A percentile compares a stretch with the other conserved stretches of the same genome.
These are phyloP conservation scores for Crotalus tigris DNA, from an alignment of 2,113 vertebrate species.

Conservation along the genomic window DNA sequence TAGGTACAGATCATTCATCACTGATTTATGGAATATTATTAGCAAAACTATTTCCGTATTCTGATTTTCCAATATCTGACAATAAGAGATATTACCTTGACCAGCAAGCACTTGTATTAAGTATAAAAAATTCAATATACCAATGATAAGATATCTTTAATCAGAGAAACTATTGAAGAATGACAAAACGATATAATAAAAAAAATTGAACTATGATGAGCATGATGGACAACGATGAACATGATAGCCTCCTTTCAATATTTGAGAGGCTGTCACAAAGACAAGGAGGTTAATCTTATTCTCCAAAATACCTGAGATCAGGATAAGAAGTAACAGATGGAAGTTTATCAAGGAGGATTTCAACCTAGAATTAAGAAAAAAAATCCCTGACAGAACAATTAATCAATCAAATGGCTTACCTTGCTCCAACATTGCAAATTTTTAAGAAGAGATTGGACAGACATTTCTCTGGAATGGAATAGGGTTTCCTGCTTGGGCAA, in stretches of 20 bases:
- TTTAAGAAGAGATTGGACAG: background rate
- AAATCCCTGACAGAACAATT: background rate
- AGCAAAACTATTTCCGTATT: background rate
- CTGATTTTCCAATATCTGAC: background rate
- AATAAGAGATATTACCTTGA: background rate
- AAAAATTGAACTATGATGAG: background rate
- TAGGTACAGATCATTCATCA: background rate
- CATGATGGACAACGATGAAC: background rate
- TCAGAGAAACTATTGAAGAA: background rate
- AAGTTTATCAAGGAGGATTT: background rate
- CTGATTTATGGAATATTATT: background rate
- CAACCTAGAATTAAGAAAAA: background rate
- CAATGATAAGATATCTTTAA: background rate
- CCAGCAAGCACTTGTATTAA: background rate
- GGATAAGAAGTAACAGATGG: background rate
- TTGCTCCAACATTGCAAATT: background rate
- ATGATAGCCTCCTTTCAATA: background rate
- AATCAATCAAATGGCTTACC: background rate
- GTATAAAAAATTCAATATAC: background rate
- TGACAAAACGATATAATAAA: background rate
- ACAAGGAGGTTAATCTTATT: background rate
- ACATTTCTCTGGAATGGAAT: background rate
- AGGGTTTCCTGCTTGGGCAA: background rate
- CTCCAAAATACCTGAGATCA: background rate
- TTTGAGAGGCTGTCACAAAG: background rate